Percentiles rank a stretch among this genome's conserved stretches.
phyloP scores from a whole-genome alignment of 2,888 invertebrate species.

The Megamerina dolium region DNA sequence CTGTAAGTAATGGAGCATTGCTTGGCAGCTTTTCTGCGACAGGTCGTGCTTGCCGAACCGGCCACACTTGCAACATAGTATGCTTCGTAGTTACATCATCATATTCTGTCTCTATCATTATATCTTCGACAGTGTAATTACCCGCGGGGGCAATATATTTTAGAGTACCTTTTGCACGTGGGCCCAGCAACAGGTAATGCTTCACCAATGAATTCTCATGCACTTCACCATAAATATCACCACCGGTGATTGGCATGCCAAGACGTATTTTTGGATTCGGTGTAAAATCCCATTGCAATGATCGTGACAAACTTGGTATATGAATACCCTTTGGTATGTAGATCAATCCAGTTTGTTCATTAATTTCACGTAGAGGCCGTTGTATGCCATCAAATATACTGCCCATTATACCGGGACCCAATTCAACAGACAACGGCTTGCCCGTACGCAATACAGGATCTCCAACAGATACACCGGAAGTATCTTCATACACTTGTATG shows the following conservation, averaged over 20 bases:
- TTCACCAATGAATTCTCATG: constrained; percentile 96
- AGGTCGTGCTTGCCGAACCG: constrained; percentile 94
- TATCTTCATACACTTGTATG: constrained; percentile 95
- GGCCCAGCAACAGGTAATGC: constrained; percentile 94
- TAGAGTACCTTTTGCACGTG: constrained; percentile 90
- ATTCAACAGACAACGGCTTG: constrained; percentile 95
- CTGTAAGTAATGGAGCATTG: constrained; percentile 95
- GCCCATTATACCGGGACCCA: constrained; percentile 97
- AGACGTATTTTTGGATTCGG: constrained; percentile 69
- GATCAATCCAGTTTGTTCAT: constrained; percentile 86
- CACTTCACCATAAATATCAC: constrained; percentile 91
- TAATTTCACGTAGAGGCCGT: constrained; percentile 92
- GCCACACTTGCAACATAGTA: constrained; percentile 99
- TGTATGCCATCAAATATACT: constrained; percentile 99
- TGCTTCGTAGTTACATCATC: constrained; percentile 86
- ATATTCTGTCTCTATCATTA: constrained; percentile 95
- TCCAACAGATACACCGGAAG: constrained; percentile 97
- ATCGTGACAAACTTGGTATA: constrained; percentile 77
- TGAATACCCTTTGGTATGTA: constrained; percentile 99
- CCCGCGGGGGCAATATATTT: constrained; percentile 90
- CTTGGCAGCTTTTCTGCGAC: constrained; percentile 95
- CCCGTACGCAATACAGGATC: constrained; percentile 98
- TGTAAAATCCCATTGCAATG: constrained; percentile 83
- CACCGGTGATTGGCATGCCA: constrained; percentile 96
- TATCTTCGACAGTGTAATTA: constrained; percentile 86